Base-by-base conservation (phyloP, 2,113 vertebrate species). In the Calidris pygmaea region DNA sequence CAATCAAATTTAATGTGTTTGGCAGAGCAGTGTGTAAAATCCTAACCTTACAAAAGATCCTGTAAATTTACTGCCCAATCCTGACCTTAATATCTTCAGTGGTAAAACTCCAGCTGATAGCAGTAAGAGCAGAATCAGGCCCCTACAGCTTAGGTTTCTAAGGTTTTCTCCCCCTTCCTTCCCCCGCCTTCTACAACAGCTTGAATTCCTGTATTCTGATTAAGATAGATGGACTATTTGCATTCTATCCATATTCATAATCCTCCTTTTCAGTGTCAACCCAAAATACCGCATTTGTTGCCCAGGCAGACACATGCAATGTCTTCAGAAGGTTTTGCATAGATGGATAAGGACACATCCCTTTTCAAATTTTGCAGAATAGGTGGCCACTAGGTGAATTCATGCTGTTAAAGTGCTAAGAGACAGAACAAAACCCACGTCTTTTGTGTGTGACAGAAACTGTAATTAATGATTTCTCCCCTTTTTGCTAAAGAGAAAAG, bases 401-500 rank as follows among this genome's bases (percentile, higher is more conserved):
- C 97, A 98, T 96, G 97, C 98, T 98, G 96, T 97, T 98, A 98
- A 98, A 98, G 97, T 97, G 97, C 96, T 98, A 97, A 97, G 97
- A 95, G 93, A 97, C 75, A 96, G 98, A 98, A 99, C 98, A 99
- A 99, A 99, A 96, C 88, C 47, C 75, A 79, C 93, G 96, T 98
- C 98, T 98, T 99, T 98, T 98, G 95, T 97, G 85, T 89, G 96
- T 99, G 99, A 99, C 99, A 99, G 98, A 98, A 98, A 99, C 98
- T 98, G 98, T 99, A 99, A 99, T 99, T 99, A 99, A 99, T 99
- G 99, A 98, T 98, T 98, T 98, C 97, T 98, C 97, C 97, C 95
- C 97, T 99, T 99, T 99, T 98, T 97, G 96, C 96, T 86, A 95
- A 97, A 96, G 96, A 98, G 98, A 99, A 99, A 98, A 97, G 98